Conservation (phyloP, 2,113 vertebrate species). For the Salvelinus fontinalis region DNA sequence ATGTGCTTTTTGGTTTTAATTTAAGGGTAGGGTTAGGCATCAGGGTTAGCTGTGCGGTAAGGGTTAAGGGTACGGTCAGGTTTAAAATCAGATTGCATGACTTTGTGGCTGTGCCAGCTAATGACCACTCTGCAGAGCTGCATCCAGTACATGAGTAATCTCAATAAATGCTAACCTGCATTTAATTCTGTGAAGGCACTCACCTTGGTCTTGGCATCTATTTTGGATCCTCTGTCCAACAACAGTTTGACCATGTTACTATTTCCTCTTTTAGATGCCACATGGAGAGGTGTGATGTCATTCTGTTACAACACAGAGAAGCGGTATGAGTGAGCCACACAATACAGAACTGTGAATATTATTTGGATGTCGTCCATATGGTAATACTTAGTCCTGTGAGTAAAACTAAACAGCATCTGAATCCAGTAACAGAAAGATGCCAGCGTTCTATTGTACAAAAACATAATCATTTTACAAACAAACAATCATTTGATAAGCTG, state of each 20-base stretch:
- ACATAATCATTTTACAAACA: not conserved
- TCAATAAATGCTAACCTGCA: not conserved
- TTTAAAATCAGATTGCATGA: no score
- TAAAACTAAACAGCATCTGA: not conserved
- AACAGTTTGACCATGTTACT: slow-evolving; percentile 97
- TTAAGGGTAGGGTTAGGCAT: no score
- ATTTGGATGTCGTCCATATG: not conserved
- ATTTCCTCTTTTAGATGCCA: slow-evolving; percentile 95
- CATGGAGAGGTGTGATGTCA: slow-evolving; percentile 95
- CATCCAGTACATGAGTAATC: no score
- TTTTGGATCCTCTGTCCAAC: slow-evolving; percentile 94
- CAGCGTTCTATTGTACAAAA: not conserved
- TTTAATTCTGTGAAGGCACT: not conserved
- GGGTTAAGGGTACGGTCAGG: no score
- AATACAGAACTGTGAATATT: not conserved
- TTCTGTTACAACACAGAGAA: slow-evolving; percentile 74
- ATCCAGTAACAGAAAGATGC: not conserved
- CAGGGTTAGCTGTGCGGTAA: no score
- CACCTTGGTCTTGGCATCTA: slow-evolving; percentile 98
- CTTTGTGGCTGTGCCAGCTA: no score
- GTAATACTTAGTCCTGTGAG: not conserved
- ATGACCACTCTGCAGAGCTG: no score
- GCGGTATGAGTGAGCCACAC: not conserved
- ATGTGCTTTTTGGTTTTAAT: no score
- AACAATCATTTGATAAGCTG: no score